Base-by-base conservation (phyloP, 2,888 invertebrate species). In the Phlogophora meticulosa region DNA sequence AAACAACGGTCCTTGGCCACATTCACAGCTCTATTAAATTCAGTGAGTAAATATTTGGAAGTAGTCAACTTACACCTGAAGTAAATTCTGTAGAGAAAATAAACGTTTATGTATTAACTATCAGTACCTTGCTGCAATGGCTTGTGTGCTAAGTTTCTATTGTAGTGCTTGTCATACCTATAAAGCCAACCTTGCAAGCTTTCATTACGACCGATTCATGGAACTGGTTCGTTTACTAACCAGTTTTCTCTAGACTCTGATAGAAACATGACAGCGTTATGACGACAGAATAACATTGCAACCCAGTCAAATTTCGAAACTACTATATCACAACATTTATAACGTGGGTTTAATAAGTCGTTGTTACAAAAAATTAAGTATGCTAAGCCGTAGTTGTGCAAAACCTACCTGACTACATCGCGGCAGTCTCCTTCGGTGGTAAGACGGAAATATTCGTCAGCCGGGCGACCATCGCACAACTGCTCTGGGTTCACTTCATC, bases 391-490 rank as follows among this genome's bases (percentile, higher is more conserved):
- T 61, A 28, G 57, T 75, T 71, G 74, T 76, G 74, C 58, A 70
- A 63, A 71, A 78, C 92, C 96, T 96, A 98, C 98, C 98, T 98
- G 88, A 98, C 98, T 82, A 99, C 99, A 92, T 98, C 98, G 85
- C 98, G 97, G 94, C 99, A 99, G 94, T 99, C 98, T 76, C 97
- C 97, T 32, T 98, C 98, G 58, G 97, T 96, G 80, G 97, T 96
- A 83, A 98, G 96, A 80, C 99, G 97, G 96, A 99, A 99, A 95
- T 98, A 99, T 93, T 99, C 98, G 88, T 98, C 98, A 20, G 97
- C 98, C 4, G 98, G 98, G 84, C 98, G 96, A 87, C 98, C 98
- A 80, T 98, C 97, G 92, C 99, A 99, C 58, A 98, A 96, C 92
- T 98, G 97, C 86, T 99, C 98, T 4, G 98, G 96, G 78, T 94